These are phyloP conservation scores for Caloenas nicobarica DNA, from an alignment of 2,113 vertebrate genomes.

Conservation along the genomic window DNA sequence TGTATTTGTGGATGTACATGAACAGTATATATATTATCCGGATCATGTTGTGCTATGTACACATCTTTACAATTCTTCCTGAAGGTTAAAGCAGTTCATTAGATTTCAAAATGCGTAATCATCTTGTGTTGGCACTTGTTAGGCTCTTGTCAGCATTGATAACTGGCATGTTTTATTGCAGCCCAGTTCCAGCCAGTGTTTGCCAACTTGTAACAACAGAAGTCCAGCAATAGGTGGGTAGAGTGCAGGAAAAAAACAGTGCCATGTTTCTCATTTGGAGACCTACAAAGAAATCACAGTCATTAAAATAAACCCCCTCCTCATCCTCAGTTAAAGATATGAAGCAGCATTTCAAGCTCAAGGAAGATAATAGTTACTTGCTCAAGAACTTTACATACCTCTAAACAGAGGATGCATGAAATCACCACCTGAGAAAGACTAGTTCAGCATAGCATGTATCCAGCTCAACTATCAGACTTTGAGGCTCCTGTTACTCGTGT, in stretches of 20 bases:
- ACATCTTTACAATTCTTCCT: constrained; percentile 99
- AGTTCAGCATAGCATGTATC: not conserved
- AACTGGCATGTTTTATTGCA: constrained; percentile 93
- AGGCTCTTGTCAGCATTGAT: constrained; percentile 90
- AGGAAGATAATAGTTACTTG: not conserved
- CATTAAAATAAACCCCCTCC: constrained; percentile 8
- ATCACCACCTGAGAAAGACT: constrained; percentile 27
- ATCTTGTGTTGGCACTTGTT: constrained; percentile 95
- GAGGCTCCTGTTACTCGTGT: not conserved
- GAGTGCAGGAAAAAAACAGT: constrained; percentile 95
- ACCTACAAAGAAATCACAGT: constrained; percentile 78
- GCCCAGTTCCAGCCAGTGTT: constrained; percentile 92
- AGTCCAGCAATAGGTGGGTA: constrained; percentile 93
- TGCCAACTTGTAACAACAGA: constrained; percentile 90
- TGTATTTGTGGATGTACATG: constrained; percentile 87
- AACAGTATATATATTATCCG: constrained; percentile 97
- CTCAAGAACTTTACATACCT: constrained; percentile 38
- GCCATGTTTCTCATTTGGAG: constrained; percentile 95
- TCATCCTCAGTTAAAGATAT: not conserved
- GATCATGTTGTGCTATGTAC: constrained; percentile 99
- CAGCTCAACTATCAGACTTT: not conserved
- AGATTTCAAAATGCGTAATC: constrained; percentile 88
- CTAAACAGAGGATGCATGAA: not conserved
- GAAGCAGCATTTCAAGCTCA: not conserved
- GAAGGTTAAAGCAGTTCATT: constrained; percentile 99